A percentile compares a stretch with the other conserved stretches of the same genome.
phyloP scores from a whole-genome alignment of 2,113 vertebrate species.

The Bubo bubo region DNA sequence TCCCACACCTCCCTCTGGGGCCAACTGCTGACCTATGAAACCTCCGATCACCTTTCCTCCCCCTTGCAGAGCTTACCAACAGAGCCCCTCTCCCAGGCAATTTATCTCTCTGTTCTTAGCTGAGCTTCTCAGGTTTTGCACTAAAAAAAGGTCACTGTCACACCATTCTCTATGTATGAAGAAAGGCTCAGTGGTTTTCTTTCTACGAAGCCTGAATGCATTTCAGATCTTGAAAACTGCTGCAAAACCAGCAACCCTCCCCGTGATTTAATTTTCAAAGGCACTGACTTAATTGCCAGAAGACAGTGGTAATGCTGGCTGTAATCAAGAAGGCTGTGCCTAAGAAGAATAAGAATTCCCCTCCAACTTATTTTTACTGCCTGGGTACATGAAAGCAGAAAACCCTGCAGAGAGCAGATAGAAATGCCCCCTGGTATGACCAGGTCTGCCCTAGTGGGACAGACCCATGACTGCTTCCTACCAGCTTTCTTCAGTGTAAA shows the following conservation, averaged over 20 bases:
- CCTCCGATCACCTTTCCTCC: accelerated
- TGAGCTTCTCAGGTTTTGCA: not conserved
- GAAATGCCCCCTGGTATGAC: not conserved
- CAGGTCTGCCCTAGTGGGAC: not conserved
- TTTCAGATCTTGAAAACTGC: not conserved
- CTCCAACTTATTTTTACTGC: not conserved
- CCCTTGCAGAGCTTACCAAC: not conserved
- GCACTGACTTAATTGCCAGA: not conserved
- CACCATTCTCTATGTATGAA: not conserved
- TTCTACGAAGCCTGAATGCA: not conserved
- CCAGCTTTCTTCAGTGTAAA: not conserved
- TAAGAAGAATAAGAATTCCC: not conserved
- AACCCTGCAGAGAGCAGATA: not conserved
- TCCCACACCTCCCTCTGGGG: not conserved
- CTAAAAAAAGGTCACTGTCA: not conserved
- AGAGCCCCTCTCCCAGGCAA: not conserved
- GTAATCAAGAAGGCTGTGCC: not conserved
- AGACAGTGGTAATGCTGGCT: not conserved
- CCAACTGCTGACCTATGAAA: not conserved
- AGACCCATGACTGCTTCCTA: not conserved
- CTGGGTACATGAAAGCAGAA: not conserved
- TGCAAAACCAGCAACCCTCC: not conserved
- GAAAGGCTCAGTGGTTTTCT: not conserved
- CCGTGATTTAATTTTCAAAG: not conserved
- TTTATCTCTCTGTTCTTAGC: not conserved